Evolutionary conservation across 2,797 vertebrate genomes (phyloP), one percentile per base, ranked within the genome.

Genomic region (Crenuchus spilurus): DNA sequence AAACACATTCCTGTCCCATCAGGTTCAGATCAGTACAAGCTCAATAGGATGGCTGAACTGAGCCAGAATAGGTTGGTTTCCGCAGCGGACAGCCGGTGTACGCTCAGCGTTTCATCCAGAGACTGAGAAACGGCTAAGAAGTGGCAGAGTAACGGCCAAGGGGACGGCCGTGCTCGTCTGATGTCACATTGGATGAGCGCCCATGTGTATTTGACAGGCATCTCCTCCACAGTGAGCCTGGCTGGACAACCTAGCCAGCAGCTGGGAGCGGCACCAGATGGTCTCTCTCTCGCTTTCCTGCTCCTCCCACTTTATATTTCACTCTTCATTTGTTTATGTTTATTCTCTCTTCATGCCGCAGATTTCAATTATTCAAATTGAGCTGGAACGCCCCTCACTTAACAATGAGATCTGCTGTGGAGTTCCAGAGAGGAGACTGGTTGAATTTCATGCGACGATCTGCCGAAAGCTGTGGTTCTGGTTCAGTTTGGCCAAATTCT

Each of bases 331-430:
- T 77, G 74, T 83, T 72, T 61, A 74, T 63, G 64, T 61, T 72
- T 52, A 72, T 77, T 73, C 70, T 42, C 30, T 42, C 48, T 76
- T 67, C 68, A 69, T 31, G 55, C 16, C 75, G 70, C 60, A 30
- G 41, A 46, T 82, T 72, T 70, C 42, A 74, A 62, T 79, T 73
- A 77, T 81, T 75, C 46, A 74, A 64, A 80, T 73, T 0, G 24
- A 60, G 20, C 61, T 80, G 37, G 9, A 41, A 16, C 6, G 52
- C 22, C 16, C n/a, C 16, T n/a, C 31, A 41, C 46, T 72, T 30
- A 22, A 30, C 70, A 39, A 13, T 52, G 16, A 41, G 35, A 39
- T 63, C 58, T 30, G 8, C 46, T 31, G 52, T 31, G 16, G 26
- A 54, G n/a, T 30, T 54, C 24, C 13, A 6, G 11, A 54, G n/a